These are phyloP conservation scores for Styela plicata DNA, from an alignment of 23 tunicate genomes.

Conservation along the genomic window DNA sequence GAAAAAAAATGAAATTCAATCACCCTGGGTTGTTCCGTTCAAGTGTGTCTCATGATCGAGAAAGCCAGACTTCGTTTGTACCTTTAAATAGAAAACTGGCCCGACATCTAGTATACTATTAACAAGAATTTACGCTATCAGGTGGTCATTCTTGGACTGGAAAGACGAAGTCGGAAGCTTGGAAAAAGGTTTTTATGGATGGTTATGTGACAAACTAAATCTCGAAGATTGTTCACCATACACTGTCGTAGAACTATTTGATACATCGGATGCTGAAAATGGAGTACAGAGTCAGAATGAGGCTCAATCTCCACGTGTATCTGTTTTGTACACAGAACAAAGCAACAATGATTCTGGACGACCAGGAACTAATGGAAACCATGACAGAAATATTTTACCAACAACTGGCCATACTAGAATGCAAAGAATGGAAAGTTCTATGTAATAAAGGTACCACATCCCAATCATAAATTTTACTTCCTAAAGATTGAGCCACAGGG, in stretches of 20 bases:
- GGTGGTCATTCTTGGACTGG: constrained; percentile 77
- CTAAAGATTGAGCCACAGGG: too few relatives aligned
- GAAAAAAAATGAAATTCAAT: too few relatives aligned
- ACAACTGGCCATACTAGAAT: background rate
- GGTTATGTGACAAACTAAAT: constrained; percentile 53
- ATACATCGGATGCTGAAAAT: constrained; percentile 50
- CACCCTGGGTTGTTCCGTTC: too few relatives aligned
- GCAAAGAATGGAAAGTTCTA: background rate
- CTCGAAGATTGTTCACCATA: constrained; percentile 86
- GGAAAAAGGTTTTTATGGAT: constrained; percentile 93
- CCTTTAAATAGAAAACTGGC: too few relatives aligned
- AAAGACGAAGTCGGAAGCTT: constrained; percentile 68
- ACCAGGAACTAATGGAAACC: background rate
- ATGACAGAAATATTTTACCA: background rate
- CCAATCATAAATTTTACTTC: too few relatives aligned
- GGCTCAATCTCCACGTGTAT: background rate
- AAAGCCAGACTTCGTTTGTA: too few relatives aligned
- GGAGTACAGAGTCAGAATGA: background rate
- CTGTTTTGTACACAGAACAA: background rate
- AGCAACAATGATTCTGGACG: background rate
- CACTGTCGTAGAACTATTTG: constrained; percentile 56
- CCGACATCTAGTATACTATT: too few relatives aligned
- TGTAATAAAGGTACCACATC: background rate
- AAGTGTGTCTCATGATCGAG: too few relatives aligned
- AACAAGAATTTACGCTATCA: too few relatives aligned